Evolutionary conservation across 2,113 vertebrate species (phyloP), one percentile per base, ranked within the genome.

Genomic region (Tauraco erythrolophus): DNA sequence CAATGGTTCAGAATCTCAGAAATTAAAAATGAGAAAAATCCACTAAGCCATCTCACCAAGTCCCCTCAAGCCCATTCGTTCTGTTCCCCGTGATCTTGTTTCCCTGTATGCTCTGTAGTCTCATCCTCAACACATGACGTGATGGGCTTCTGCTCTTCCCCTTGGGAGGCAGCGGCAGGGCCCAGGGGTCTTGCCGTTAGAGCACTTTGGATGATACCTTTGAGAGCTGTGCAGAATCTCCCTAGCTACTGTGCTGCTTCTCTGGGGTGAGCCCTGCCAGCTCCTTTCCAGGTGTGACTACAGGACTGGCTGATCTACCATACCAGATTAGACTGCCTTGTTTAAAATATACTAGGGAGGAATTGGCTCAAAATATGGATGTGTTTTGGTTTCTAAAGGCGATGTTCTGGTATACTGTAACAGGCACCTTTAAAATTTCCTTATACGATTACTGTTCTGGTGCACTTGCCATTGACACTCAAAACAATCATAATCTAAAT

Each of bases 151-250:
- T 70, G 41, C 71, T 12, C 1, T 51, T 84, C 10, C 7, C 30
- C 10, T 54, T 65, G n/a, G 31, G 50, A 83, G 48, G 65, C 8
- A 7, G 35, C 1, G 1, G 31, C 61, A 88, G 64, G 74, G 33
- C 43, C 58, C 22, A 5, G 35, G 41, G 30, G 19, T 71, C 33
- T 86, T 0, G 0, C 24, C 45, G 1, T 66, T 58, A 30, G 19
- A 82, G 31, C 22, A 9, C 9, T 58, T 79, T 23, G 61, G 28
- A 5, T 60, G 61, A 31, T 16, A 14, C 19, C 19, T 54, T 33
- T 30, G 66, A 64, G 53, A 66, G 9, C 51, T 35, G 22, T 35
- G 23, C 58, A 15, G 50, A 37, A 43, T 21, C 24, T 77, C 37
- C 27, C 46, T 11, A 4, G 17, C 37, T 75, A 4, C 45, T 56